These are phyloP conservation scores for Plectropomus leopardus DNA, from an alignment of 2,113 vertebrate species.

Conservation along the genomic window DNA sequence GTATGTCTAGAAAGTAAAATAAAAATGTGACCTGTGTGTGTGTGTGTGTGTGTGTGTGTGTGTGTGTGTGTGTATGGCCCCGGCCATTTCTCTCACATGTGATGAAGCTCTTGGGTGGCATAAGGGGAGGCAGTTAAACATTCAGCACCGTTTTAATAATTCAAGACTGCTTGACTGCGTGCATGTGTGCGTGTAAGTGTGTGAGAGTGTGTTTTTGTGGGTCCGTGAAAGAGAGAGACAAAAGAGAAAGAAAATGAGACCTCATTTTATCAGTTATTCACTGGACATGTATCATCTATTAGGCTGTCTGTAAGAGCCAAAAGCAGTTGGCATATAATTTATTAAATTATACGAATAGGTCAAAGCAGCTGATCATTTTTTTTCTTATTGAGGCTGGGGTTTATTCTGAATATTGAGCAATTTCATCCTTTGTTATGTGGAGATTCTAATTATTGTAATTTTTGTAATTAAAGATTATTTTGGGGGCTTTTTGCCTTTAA, in stretches of 20 bases:
- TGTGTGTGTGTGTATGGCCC: background rate
- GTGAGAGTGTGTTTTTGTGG: background rate
- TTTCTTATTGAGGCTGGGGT: background rate
- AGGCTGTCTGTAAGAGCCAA: background rate
- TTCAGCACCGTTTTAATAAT: conserved; percentile 71
- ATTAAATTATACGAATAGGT: conserved; percentile 22
- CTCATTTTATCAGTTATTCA: conserved; percentile 5
- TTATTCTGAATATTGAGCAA: background rate
- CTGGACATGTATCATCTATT: background rate
- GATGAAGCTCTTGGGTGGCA: conserved; percentile 46
- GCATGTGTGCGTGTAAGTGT: background rate
- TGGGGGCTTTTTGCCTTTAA: too few relatives aligned
- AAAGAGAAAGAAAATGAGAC: conserved; percentile 23
- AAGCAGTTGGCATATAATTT: conserved; percentile 8
- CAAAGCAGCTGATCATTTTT: background rate
- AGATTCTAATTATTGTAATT: background rate
- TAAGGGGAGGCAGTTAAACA: conserved; percentile 63
- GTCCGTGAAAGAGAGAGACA: conserved; percentile 3
- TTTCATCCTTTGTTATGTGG: background rate
- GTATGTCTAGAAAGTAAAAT: background rate
- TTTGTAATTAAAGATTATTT: too few relatives aligned
- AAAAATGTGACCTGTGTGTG: background rate
- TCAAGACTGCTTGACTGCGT: conserved; percentile 31
- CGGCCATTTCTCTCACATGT: conserved; percentile 35
- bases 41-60: background rate